Evolutionary conservation across 2,797 vertebrate genomes (phyloP).

Genomic region (Gymnodraco acuticeps): DNA sequence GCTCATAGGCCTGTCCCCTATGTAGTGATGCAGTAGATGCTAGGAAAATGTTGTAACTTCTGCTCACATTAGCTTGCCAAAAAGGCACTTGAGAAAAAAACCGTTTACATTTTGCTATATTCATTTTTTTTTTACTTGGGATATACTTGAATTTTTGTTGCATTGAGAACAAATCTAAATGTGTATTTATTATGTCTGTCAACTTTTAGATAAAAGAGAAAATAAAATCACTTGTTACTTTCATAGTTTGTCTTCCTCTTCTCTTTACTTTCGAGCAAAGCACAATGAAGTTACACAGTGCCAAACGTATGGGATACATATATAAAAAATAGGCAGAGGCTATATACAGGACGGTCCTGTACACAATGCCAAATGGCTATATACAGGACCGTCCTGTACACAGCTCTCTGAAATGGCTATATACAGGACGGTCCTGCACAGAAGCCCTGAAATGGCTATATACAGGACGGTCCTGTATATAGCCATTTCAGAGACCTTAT

Average conservation of each 20-base stretch:
- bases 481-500: too few relatives aligned
- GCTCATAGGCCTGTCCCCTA: background rate
- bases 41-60: slow-evolving; percentile 64
- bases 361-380: too few relatives aligned
- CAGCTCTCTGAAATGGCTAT: too few relatives aligned
- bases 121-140: slow-evolving; percentile 29
- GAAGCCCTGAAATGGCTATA: too few relatives aligned
- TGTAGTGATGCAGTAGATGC: slow-evolving; percentile 43
- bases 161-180: slow-evolving; percentile 78
- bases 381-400: too few relatives aligned
- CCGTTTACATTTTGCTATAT: slow-evolving; percentile 75
- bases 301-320: too few relatives aligned
- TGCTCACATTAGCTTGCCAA: slow-evolving; percentile 33
- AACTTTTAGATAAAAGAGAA: slow-evolving; percentile 66
- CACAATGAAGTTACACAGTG: background rate
- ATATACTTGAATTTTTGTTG: slow-evolving; percentile 68
- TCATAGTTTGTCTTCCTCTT: slow-evolving; percentile 38
- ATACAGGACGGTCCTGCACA: too few relatives aligned
- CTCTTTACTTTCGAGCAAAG: slow-evolving; percentile 28
- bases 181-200: slow-evolving; percentile 79
- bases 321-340: background rate
- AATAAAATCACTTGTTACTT: slow-evolving; percentile 66
- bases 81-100: slow-evolving; percentile 27
- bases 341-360: too few relatives aligned
- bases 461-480: too few relatives aligned